Conservation (phyloP, 2,797 vertebrate genomes). For the Hirundo rustica region DNA sequence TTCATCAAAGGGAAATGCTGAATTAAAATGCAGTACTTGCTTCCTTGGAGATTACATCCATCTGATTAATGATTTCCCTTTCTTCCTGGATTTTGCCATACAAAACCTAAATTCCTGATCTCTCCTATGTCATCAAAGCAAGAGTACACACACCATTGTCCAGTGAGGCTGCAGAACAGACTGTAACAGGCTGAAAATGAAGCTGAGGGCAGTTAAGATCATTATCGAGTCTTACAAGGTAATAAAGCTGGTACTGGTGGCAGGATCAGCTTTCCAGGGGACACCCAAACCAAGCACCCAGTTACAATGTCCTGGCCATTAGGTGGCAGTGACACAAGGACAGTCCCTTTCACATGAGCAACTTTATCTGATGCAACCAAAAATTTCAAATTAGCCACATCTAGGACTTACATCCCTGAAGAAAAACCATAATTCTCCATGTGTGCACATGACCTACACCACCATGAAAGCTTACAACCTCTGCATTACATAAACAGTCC, state of each 20-base stretch:
- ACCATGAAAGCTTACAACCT: background rate
- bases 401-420: background rate
- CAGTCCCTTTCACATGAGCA: background rate
- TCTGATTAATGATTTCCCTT: conserved; percentile 58
- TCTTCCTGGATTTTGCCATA: conserved; percentile 48
- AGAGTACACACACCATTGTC: background rate
- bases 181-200: background rate
- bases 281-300: background rate
- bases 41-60: conserved; percentile 64
- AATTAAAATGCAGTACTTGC: conserved; percentile 69
- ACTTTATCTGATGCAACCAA: background rate
- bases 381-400: background rate
- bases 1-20: conserved; percentile 73
- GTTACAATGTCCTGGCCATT: background rate
- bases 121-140: background rate
- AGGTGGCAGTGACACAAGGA: conserved; percentile 12
- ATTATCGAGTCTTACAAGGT: background rate
- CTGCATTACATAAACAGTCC: background rate
- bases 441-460: background rate
- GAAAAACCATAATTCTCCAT: background rate
- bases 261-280: background rate
- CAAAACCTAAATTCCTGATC: conserved; percentile 31
- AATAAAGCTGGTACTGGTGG: background rate
- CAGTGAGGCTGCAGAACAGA: background rate
- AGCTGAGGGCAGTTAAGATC: background rate